phyloP scores from a whole-genome alignment of 1,140 invertebrate species.

The Cydia splendana region DNA sequence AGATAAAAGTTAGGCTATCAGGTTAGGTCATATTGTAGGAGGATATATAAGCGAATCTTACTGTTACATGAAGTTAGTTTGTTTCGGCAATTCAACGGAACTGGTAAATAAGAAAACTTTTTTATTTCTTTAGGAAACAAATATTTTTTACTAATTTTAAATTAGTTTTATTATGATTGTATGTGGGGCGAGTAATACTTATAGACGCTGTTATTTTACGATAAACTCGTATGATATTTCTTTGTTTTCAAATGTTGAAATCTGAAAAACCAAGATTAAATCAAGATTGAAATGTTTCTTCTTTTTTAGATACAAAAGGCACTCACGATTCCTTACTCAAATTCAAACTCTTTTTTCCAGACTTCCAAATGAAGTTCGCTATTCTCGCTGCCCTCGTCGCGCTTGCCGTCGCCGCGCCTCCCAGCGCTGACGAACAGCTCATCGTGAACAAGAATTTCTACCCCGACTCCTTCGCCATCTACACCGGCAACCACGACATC shows the following conservation, averaged over 20 bases:
- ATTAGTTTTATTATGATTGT: neutral
- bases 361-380: neutral
- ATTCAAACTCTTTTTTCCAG: neutral
- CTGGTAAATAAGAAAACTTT: neutral
- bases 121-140: neutral
- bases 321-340: too few relatives aligned
- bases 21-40: neutral
- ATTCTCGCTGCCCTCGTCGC: neutral
- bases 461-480: slow-evolving; percentile 7
- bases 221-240: too few relatives aligned
- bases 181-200: neutral
- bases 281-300: too few relatives aligned
- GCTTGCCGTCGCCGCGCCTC: neutral
- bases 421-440: neutral
- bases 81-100: neutral
- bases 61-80: neutral
- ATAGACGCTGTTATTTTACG: too few relatives aligned
- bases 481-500: slow-evolving; percentile 20
- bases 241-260: too few relatives aligned
- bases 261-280: too few relatives aligned
- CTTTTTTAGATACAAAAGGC: too few relatives aligned
- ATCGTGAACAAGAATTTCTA: slow-evolving; percentile 11
- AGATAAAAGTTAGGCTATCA: neutral
- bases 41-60: neutral
- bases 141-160: neutral